These are phyloP conservation scores for Tauraco hartlaubi DNA, from an alignment of 2,797 vertebrate genomes.

Conservation along the genomic window DNA sequence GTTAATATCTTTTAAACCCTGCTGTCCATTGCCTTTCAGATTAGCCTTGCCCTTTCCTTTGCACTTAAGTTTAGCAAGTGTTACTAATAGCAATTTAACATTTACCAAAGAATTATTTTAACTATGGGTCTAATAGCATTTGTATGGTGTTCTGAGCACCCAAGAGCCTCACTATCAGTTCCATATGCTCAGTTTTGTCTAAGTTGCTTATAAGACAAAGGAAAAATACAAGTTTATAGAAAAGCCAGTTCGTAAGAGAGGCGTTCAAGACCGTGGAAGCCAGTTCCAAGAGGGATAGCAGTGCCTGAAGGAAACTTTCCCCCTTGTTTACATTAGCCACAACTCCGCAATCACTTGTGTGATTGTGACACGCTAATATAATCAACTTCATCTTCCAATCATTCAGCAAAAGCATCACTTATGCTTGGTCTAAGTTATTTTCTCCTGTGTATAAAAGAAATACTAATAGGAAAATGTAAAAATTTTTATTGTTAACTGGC, in stretches of 20 bases:
- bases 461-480: not conserved
- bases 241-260: not conserved
- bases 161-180: slow-evolving; percentile 40
- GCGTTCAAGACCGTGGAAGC: not conserved
- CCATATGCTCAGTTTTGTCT: slow-evolving; percentile 46
- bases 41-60: slow-evolving; percentile 72
- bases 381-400: not conserved
- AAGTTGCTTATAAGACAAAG: slow-evolving; percentile 17
- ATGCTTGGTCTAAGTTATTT: not conserved
- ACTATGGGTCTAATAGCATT: slow-evolving; percentile 61
- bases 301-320: not conserved
- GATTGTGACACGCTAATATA: not conserved
- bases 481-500: not conserved
- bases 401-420: not conserved
- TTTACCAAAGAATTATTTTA: slow-evolving; percentile 76
- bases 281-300: not conserved
- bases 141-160: slow-evolving; percentile 46
- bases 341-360: not conserved
- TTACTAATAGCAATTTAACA: slow-evolving; percentile 79
- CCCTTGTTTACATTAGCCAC: not conserved
- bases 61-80: slow-evolving; percentile 75
- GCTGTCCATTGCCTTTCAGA: slow-evolving; percentile 61
- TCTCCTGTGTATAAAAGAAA: not conserved
- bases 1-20: slow-evolving; percentile 60
- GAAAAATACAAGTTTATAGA: not conserved